Evolutionary conservation across 2,797 vertebrate genomes (phyloP).

Genomic region (Erithacus rubecula): DNA sequence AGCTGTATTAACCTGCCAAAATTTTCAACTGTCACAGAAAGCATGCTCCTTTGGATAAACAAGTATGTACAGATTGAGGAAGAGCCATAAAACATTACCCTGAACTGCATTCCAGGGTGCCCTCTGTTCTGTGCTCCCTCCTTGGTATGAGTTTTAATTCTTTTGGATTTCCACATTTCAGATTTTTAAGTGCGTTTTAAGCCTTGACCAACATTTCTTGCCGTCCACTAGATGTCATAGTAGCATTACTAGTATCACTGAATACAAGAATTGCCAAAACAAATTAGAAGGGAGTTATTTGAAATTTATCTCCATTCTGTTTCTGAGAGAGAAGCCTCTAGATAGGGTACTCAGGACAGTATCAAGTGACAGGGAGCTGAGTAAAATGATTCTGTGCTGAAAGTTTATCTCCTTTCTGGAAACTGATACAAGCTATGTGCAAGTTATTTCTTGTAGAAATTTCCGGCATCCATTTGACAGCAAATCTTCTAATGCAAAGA

Average conservation of each 20-base stretch:
- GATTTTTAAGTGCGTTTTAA: not conserved
- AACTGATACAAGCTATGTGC: not conserved
- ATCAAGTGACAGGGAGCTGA: not conserved
- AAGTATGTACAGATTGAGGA: not conserved
- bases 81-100: not conserved
- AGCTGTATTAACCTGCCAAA: not conserved
- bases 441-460: not conserved
- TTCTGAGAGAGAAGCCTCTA: not conserved
- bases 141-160: not conserved
- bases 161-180: not conserved
- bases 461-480: not conserved
- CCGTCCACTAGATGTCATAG: constrained; percentile 41
- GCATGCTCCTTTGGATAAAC: not conserved
- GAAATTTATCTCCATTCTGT: not conserved
- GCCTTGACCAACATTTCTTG: not conserved
- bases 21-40: not conserved
- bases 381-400: not conserved
- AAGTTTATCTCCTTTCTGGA: not conserved
- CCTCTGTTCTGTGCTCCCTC: not conserved
- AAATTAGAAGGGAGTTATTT: not conserved
- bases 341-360: not conserved
- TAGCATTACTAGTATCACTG: not conserved
- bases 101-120: not conserved
- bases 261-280: not conserved
- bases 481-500: not conserved